phyloP scores from a whole-genome alignment of 2,888 invertebrate genomes.

The Ischnus inquisitorius region DNA sequence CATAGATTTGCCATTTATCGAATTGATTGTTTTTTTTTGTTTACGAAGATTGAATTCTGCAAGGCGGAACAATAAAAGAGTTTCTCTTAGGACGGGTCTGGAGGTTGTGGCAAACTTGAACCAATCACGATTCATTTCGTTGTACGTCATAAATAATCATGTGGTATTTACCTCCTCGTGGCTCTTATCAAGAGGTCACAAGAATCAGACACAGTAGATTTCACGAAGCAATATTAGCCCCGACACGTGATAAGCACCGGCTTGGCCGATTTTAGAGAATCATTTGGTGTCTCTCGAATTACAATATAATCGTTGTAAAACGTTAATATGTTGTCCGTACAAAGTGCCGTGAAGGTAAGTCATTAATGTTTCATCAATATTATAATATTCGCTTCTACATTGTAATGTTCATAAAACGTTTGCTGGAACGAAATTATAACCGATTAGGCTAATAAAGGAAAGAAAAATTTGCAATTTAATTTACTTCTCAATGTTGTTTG shows the following conservation, averaged over 20 bases:
- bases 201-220: not conserved
- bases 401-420: not conserved
- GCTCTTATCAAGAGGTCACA: constrained; percentile 26
- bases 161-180: constrained; percentile 37
- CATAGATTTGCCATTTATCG: not conserved
- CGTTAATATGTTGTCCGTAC: constrained; percentile 31
- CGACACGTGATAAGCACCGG: constrained; percentile 17
- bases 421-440: not conserved
- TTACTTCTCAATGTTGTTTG: not conserved
- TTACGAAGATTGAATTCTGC: not conserved
- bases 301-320: not conserved
- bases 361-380: not conserved
- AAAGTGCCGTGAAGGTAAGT: constrained; percentile 38
- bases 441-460: not conserved
- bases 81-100: not conserved
- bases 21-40: not conserved
- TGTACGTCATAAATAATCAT: constrained; percentile 18
- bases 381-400: not conserved
- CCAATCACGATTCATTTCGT: constrained; percentile 4
- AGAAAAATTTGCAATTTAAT: not conserved
- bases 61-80: not conserved
- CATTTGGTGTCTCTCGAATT: not conserved
- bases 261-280: not conserved
- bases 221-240: not conserved
- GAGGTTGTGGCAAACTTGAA: not conserved